phyloP scores from a whole-genome alignment of 2,797 vertebrate genomes.

The Phataginus tricuspis region DNA sequence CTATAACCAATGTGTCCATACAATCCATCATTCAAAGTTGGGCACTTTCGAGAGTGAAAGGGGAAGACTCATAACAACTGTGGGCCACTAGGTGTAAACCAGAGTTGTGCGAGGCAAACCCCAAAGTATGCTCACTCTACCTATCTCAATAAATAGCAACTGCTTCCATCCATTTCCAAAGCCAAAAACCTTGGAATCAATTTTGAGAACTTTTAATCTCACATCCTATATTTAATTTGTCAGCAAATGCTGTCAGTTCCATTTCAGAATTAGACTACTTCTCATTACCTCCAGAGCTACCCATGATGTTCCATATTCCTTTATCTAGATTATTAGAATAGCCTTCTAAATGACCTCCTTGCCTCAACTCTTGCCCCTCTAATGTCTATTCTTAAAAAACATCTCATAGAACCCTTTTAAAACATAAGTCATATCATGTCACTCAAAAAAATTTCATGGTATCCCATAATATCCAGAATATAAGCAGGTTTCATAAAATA shows the following conservation, averaged over 20 bases:
- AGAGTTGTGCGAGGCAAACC: not conserved
- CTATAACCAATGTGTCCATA: not conserved
- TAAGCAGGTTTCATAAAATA: not conserved
- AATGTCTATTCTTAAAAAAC: not conserved
- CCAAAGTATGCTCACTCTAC: not conserved
- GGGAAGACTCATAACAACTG: not conserved
- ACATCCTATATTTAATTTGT: not conserved
- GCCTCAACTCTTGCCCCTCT: not conserved
- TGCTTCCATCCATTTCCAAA: not conserved
- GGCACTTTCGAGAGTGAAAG: not conserved
- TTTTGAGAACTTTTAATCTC: not conserved
- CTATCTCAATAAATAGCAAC: not conserved
- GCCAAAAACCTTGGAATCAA: not conserved
- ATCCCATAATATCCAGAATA: not conserved
- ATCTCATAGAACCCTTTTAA: not conserved
- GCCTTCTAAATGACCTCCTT: not conserved
- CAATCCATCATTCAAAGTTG: not conserved
- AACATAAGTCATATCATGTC: not conserved
- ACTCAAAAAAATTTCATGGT: not conserved
- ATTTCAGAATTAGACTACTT: not conserved
- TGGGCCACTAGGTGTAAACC: not conserved
- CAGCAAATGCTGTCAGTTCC: not conserved
- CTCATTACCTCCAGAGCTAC: not conserved
- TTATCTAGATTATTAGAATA: not conserved
- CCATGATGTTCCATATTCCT: not conserved